Conservation (phyloP, 2,113 vertebrate genomes). For the Chinchilla lanigera region DNA sequence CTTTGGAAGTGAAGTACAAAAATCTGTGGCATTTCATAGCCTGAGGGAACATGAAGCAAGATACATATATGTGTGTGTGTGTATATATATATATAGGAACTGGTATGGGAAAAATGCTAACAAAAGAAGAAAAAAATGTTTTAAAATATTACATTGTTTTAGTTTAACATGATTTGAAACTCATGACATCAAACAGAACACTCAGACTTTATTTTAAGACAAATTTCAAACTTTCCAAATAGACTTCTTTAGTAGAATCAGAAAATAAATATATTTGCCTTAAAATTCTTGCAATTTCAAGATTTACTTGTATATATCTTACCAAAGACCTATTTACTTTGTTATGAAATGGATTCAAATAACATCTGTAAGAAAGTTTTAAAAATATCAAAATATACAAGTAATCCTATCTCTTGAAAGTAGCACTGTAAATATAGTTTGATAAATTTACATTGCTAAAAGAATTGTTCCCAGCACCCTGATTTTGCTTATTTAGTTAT, state of each 20-base stretch:
- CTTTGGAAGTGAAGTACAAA: conserved; percentile 62
- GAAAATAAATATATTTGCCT: not conserved
- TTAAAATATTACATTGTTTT: conserved; percentile 44
- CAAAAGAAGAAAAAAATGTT: not conserved
- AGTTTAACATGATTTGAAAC: conserved; percentile 9
- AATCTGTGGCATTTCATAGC: conserved; percentile 65
- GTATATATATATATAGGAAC: not conserved
- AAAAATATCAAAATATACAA: conserved; percentile 27
- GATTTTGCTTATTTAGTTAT: conserved; percentile 43
- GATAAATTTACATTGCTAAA: conserved; percentile 11
- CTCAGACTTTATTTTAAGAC: not conserved
- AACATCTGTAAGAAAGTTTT: not conserved
- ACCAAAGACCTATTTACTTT: conserved; percentile 15
- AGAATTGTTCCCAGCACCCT: conserved; percentile 14
- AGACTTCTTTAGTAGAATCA: not conserved
- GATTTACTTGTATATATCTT: not conserved
- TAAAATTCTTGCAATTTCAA: conserved; percentile 8
- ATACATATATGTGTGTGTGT: not conserved
- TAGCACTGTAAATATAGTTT: not conserved
- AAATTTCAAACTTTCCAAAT: conserved; percentile 32
- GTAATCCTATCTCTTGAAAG: not conserved
- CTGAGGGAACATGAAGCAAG: conserved; percentile 65
- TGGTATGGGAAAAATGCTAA: not conserved
- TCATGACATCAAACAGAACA: not conserved
- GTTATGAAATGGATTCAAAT: conserved; percentile 5